Base-by-base conservation (phyloP, 2,797 vertebrate genomes). In the Aselliscus stoliczkanus region DNA sequence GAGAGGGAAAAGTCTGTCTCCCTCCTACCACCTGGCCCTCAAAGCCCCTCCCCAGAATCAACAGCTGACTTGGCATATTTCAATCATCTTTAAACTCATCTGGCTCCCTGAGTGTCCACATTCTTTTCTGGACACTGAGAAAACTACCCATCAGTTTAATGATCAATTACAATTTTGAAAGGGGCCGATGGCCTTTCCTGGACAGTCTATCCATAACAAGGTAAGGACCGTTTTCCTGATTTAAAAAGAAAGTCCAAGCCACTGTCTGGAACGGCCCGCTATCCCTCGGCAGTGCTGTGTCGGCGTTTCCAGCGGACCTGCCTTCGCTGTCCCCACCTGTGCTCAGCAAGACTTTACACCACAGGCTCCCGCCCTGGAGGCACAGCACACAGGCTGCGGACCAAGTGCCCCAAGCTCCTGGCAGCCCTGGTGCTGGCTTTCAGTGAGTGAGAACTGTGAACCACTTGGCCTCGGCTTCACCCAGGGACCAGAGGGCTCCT, bases 21-120 rank as follows among this genome's bases (percentile, higher is more conserved):
- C 17, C 52, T 42, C 23, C 58, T 5, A 39, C 5, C 21, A 64
- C 79, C 21, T 2, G 10, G 79, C 4, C 18, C 29, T 39, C 47
- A 44, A 52, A 50, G 5, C 1, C 1, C 64, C 50, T 15, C 13
- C 47, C 56, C 29, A n/a, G 25, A 42, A 65, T 15, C 58, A 60
- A 18, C 25, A 4, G 7, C 47, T 12, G 23, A 18, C 17, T 47
- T 52, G 13, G 70, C 21, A 37, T 9, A 42, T 56, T 3, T 25
- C 27, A 58, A n/a, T 37, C 25, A 8, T 25, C 5, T n/a, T n/a
- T 52, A 31, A 34, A 31, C 54, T 50, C n/a, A 29, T 21, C 42
- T 4, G 12, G 42, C 69, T 47, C 54, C 10, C 1, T 3, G 4
- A 2, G 21, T 6, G 27, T 23, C 14, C 14, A 25, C 3, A 1